These are phyloP conservation scores for Panthera tigris DNA, from an alignment of 2,113 vertebrate genomes.

Conservation along the genomic window DNA sequence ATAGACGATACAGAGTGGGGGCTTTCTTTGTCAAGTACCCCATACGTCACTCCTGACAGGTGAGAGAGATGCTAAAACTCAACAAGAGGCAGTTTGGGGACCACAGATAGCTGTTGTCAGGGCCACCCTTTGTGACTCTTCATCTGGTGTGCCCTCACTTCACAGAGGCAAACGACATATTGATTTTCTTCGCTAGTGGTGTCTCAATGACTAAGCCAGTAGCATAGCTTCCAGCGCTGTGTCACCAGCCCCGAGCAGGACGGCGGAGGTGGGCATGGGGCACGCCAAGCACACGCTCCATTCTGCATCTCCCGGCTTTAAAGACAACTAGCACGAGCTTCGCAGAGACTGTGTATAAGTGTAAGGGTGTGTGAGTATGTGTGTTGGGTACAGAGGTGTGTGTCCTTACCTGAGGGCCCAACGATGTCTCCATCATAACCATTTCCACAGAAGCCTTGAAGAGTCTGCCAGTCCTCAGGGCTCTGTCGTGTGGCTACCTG, in stretches of 20 bases:
- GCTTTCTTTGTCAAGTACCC: neutral
- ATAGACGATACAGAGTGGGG: neutral
- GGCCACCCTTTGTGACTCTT: neutral
- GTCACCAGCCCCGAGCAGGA: neutral
- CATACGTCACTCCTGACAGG: neutral
- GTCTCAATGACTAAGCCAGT: constrained; percentile 1
- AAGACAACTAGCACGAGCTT: neutral
- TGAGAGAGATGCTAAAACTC: neutral
- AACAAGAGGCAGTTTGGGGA: neutral
- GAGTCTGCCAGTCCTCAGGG: neutral
- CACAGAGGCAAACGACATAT: neutral
- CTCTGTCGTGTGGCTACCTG: neutral
- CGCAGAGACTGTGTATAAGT: neutral
- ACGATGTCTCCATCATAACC: neutral
- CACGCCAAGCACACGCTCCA: neutral
- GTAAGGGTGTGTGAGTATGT: neutral
- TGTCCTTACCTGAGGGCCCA: neutral
- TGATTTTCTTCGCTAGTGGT: neutral
- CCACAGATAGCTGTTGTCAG: neutral
- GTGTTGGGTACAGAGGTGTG: neutral
- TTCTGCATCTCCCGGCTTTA: neutral
- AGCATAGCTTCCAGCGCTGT: neutral
- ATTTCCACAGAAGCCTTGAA: neutral
- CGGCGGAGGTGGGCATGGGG: neutral
- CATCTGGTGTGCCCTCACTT: neutral